A percentile compares a stretch with the other conserved stretches of the same genome.
Evolutionary conservation across 2,113 vertebrate species (phyloP).

Genomic region (Stegastes partitus): DNA sequence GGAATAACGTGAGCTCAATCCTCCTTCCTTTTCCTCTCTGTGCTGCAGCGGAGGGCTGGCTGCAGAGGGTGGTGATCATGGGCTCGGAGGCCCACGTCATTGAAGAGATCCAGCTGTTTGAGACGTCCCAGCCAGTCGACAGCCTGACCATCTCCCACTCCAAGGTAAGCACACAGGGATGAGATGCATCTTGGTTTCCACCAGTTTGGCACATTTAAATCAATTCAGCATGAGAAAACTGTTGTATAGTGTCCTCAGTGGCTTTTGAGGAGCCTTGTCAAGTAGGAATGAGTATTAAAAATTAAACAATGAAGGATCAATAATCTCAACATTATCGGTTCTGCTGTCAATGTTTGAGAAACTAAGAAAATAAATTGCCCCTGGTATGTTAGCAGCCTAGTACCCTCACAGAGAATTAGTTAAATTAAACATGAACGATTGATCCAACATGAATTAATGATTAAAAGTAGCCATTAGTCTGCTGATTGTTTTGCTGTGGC

Average conservation of each 20-base stretch:
- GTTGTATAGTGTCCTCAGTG: background rate
- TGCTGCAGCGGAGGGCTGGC: conserved; percentile 90
- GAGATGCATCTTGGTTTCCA: no score
- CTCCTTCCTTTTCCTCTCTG: conserved; percentile 11
- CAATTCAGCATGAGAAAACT: background rate
- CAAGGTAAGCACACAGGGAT: conserved; percentile 84
- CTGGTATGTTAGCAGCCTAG: no score
- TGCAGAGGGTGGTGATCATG: conserved; percentile 91
- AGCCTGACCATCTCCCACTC: conserved; percentile 91
- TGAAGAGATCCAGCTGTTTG: conserved; percentile 96
- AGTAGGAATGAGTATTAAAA: no score
- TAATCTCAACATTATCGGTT: no score
- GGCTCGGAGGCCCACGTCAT: conserved; percentile 90
- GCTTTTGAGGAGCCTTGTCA: background rate
- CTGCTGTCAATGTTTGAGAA: no score
- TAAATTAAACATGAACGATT: no score
- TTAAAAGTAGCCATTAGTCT: no score
- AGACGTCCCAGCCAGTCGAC: conserved; percentile 88
- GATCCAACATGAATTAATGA: no score
- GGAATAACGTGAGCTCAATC: conserved; percentile 19
- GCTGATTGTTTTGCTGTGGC: no score
- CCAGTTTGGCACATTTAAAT: background rate
- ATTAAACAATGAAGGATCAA: no score
- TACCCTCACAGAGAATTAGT: no score
- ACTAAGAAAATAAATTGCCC: no score